Conservation (phyloP, 2,113 vertebrate genomes). For the Corythaeola cristata region DNA sequence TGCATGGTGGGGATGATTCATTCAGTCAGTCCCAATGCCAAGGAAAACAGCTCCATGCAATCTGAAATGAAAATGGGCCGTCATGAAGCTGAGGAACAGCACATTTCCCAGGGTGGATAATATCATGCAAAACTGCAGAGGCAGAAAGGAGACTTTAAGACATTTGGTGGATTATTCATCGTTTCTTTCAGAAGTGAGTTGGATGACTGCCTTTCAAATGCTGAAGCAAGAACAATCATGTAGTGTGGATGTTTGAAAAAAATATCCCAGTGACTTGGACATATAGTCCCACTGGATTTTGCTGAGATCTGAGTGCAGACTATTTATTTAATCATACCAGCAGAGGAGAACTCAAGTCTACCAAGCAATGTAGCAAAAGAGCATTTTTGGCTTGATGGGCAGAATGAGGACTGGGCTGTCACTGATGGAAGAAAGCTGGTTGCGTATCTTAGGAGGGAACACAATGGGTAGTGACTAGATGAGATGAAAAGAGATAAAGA, state of each 20-base stretch:
- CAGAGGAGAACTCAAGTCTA: neutral
- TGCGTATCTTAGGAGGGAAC: neutral
- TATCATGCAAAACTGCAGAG: conserved; percentile 4
- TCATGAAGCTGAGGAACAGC: conserved; percentile 9
- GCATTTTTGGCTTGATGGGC: neutral
- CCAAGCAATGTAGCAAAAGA: neutral
- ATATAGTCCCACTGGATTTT: neutral
- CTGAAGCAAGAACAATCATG: neutral
- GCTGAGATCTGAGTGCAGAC: neutral
- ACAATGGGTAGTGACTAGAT: neutral
- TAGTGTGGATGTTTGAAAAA: neutral
- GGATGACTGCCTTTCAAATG: conserved; percentile 20
- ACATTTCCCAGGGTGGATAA: neutral
- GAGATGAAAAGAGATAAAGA: neutral
- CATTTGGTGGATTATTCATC: conserved; percentile 37
- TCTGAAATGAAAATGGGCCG: conserved; percentile 28
- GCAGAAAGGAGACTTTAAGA: conserved; percentile 17
- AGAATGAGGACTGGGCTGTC: neutral
- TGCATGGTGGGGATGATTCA: conserved; percentile 52
- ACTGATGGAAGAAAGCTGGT: neutral
- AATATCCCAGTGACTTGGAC: neutral
- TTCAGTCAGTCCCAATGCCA: neutral
- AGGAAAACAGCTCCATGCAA: conserved; percentile 32
- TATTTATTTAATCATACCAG: conserved; percentile 12
- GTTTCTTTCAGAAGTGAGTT: conserved; percentile 23